phyloP scores from a whole-genome alignment of 2,888 invertebrate species.

The Cosmopolites sordidus region DNA sequence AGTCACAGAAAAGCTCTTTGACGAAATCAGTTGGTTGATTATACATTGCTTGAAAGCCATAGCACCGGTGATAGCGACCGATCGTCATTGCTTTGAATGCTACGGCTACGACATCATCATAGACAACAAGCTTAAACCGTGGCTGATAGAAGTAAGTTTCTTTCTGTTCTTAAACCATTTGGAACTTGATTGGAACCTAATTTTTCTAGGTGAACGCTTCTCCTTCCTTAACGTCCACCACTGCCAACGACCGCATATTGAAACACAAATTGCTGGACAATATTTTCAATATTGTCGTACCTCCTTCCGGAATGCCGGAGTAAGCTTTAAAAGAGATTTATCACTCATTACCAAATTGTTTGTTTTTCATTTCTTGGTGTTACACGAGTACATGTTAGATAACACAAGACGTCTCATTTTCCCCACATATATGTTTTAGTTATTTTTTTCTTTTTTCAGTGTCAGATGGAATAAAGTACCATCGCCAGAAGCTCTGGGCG shows the following conservation, averaged over 20 bases:
- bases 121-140: conserved; percentile 89
- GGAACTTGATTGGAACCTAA: too few relatives aligned
- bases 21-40: conserved; percentile 84
- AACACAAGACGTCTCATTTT: too few relatives aligned
- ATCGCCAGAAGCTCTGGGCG: conserved; percentile 67
- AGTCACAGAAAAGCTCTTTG: conserved; percentile 83
- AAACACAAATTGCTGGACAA: conserved; percentile 93
- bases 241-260: conserved; percentile 87
- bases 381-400: too few relatives aligned
- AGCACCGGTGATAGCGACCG: conserved; percentile 87
- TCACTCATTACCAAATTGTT: too few relatives aligned
- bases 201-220: conserved; percentile 80
- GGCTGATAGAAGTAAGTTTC: conserved; percentile 72
- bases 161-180: too few relatives aligned
- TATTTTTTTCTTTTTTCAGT: too few relatives aligned
- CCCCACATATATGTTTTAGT: too few relatives aligned
- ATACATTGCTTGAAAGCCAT: conserved; percentile 92
- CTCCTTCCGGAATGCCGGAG: conserved; percentile 86
- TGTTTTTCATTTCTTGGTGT: too few relatives aligned
- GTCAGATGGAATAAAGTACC: conserved; percentile 85
- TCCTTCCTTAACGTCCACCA: conserved; percentile 90
- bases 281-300: conserved; percentile 83
- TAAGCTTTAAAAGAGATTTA: too few relatives aligned
- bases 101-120: conserved; percentile 97
- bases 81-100: conserved; percentile 88